Conservation (phyloP, 2,797 vertebrate genomes). For the Parotocinclus haroldoi region DNA sequence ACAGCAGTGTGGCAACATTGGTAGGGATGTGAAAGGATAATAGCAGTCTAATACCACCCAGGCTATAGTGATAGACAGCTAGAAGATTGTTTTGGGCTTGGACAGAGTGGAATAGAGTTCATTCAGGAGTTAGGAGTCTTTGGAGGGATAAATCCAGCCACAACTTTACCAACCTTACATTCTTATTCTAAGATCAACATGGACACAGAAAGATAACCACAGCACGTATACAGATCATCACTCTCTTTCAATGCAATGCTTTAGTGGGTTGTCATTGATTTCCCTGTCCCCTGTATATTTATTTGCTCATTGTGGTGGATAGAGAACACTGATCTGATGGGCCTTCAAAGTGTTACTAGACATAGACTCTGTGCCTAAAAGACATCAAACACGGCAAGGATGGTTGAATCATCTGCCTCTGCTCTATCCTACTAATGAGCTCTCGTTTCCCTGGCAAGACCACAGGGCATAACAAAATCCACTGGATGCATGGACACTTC, state of each 20-base stretch:
- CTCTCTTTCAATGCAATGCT: slow-evolving; percentile 27
- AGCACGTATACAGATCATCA: background rate
- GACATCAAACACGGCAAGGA: slow-evolving; percentile 36
- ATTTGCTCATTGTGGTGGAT: slow-evolving; percentile 32
- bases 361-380: slow-evolving; percentile 31
- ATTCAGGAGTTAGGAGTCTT: slow-evolving; percentile 75
- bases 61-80: too few species aligned
- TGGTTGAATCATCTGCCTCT: slow-evolving; percentile 20
- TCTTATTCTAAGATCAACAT: too few species aligned
- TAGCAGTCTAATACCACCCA: too few species aligned
- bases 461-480: background rate
- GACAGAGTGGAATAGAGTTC: slow-evolving; percentile 67
- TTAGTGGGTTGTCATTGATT: slow-evolving; percentile 40
- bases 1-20: too few species aligned
- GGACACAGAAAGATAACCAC: background rate
- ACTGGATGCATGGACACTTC: background rate
- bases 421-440: slow-evolving; percentile 41
- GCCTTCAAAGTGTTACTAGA: slow-evolving; percentile 44
- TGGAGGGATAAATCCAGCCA: slow-evolving; percentile 64
- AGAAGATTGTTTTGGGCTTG: slow-evolving; percentile 55
- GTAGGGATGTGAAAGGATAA: too few species aligned
- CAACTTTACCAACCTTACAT: slow-evolving; percentile 2
- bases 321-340: slow-evolving; percentile 35
- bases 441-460: slow-evolving; percentile 17
- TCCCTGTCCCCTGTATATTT: slow-evolving; percentile 34